Percentiles rank a stretch among this genome's conserved stretches.
Evolutionary conservation across 2,113 vertebrate species (phyloP).

Genomic region (Bujurquina vittata): DNA sequence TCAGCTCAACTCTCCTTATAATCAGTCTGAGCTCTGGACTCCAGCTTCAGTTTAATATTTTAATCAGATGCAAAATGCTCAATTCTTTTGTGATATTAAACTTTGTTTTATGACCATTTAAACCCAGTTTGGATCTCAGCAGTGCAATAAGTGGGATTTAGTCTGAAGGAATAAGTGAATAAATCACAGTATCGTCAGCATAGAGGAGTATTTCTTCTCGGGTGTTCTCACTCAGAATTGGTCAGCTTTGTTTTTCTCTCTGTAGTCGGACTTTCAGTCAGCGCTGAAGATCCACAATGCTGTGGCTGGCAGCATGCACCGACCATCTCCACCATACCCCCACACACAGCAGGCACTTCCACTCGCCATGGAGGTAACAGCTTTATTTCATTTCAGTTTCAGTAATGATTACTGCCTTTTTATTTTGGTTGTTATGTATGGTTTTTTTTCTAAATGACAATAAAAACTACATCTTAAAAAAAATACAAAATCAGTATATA

Average conservation of each 20-base stretch:
- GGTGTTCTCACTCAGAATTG: fast-evolving
- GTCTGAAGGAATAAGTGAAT: neutral
- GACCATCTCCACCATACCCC: slow-evolving; percentile 94
- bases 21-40: neutral
- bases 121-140: fast-evolving
- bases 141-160: neutral
- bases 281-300: slow-evolving; percentile 96
- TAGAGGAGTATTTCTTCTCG: neutral
- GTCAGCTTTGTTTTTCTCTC: neutral
- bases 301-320: slow-evolving; percentile 93
- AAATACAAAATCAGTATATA: neutral
- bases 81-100: neutral
- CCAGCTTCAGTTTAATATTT: neutral
- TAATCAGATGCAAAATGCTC: no score
- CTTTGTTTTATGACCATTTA: neutral
- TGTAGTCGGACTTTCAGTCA: slow-evolving; percentile 91
- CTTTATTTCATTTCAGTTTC: neutral
- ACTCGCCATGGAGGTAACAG: slow-evolving; percentile 80
- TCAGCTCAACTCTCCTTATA: neutral
- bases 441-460: no score
- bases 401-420: neutral
- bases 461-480: no score
- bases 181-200: neutral
- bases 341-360: slow-evolving; percentile 87
- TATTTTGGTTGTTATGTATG: no score